These are phyloP conservation scores for Campoletis sonorensis DNA, from an alignment of 1,140 invertebrate genomes.

Conservation along the genomic window DNA sequence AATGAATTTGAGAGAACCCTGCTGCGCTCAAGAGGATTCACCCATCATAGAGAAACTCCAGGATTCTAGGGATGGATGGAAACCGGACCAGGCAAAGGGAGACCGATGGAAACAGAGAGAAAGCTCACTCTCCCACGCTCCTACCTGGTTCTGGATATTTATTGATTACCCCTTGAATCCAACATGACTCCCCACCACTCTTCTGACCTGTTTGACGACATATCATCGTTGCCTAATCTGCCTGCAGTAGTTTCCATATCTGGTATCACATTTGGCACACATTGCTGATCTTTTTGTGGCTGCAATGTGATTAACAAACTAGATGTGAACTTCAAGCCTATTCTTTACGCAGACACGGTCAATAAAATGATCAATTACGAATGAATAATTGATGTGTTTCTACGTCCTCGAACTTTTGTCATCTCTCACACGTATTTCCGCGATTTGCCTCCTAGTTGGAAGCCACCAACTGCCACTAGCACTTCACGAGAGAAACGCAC, in stretches of 20 bases:
- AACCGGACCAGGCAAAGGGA: conserved; percentile 46
- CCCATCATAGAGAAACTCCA: conserved; percentile 10
- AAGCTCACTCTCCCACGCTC: conserved; percentile 45
- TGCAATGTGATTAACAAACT: too few relatives aligned
- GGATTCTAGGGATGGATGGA: conserved; percentile 47
- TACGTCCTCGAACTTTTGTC: too few relatives aligned
- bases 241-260: conserved; percentile 54
- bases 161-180: conserved; percentile 76
- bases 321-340: too few relatives aligned
- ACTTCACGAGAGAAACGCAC: conserved; percentile 44
- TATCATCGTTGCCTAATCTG: conserved; percentile 37
- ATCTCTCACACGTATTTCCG: not conserved
- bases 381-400: not conserved
- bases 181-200: conserved; percentile 51
- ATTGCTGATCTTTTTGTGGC: not conserved
- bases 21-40: too few relatives aligned
- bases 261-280: conserved; percentile 41
- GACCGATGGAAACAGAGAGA: not conserved
- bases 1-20: conserved; percentile 3
- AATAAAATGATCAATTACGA: not conserved
- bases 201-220: conserved; percentile 15
- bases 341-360: too few relatives aligned
- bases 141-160: conserved; percentile 73
- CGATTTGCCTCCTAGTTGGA: not conserved
- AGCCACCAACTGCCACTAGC: conserved; percentile 26